Evolutionary conservation across 2,888 invertebrate genomes (phyloP), one percentile per base, ranked within the genome.

Genomic region (Ochropleura plecta): DNA sequence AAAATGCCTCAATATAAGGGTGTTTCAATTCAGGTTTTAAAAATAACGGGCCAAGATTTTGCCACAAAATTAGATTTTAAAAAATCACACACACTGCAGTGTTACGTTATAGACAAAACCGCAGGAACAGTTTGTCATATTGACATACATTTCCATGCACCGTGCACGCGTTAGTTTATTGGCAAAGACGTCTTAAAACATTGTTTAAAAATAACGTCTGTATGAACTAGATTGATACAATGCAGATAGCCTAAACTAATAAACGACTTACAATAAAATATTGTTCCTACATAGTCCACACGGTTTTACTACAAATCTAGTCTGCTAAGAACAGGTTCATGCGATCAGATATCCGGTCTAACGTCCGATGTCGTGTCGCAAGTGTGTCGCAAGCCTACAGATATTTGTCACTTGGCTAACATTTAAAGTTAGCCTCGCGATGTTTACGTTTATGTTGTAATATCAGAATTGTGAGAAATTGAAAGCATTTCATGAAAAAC

Each of bases 261-360:
- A 48, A 18, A 55, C 48, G n/a, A 53, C 9, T 70, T 49, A 48
- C 14, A 69, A 65, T 18, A 18, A 60, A 66, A 79, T 63, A 57
- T 42, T 2, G 40, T 46, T 57, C 14, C 18, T 62, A 44, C 40
- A 42, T 53, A 64, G 40, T 10, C 40, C 40, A n/a, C 40, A 69
- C 70, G 73, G 51, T 48, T 70, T 57, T 63, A 71, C 59, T 53
- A 55, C n/a, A 51, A 65, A 68, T 57, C 40, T 64, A 65, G 65
- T 60, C 51, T 44, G 14, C 16, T 55, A 59, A 75, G 49, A 81
- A 78, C 85, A 53, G 64, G 79, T 69, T 53, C 46, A 67, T 30
- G 76, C 67, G 18, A 14, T 64, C 78, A 86, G 75, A 85, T 80
- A 83, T 86, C 87, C 86, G 85, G 85, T 74, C 70, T 78, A 70